Evolutionary conservation across 1,140 invertebrate genomes (phyloP).

Genomic region (Steinernema khuongi): DNA sequence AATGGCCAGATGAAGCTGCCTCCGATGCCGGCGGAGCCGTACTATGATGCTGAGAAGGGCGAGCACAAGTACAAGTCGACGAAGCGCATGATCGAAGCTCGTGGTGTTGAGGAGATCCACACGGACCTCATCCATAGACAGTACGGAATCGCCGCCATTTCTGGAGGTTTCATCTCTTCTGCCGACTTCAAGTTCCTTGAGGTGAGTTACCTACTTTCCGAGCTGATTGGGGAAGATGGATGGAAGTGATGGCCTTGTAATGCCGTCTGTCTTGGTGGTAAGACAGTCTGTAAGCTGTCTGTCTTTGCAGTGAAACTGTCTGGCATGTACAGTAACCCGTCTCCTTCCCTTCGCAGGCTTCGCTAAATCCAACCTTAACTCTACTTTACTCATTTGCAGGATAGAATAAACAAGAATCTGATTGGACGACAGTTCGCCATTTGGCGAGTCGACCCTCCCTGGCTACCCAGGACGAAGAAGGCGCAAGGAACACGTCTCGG

Average conservation of each 20-base stretch:
- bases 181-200: slow-evolving; percentile 53
- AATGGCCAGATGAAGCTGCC: slow-evolving; percentile 53
- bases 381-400: slow-evolving; percentile 34
- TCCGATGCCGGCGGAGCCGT: slow-evolving; percentile 50
- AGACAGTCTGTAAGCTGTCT: too few species aligned
- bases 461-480: slow-evolving; percentile 87
- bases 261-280: too few species aligned
- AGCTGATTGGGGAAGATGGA: background rate
- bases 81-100: slow-evolving; percentile 53
- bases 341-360: slow-evolving; percentile 5
- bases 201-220: slow-evolving; percentile 42
- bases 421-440: slow-evolving; percentile 68
- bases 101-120: slow-evolving; percentile 54
- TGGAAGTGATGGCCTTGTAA: background rate
- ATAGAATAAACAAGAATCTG: slow-evolving; percentile 53
- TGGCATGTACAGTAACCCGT: background rate
- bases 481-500: slow-evolving; percentile 77
- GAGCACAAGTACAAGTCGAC: slow-evolving; percentile 42
- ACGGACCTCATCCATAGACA: slow-evolving; percentile 54
- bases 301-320: slow-evolving; percentile 19
- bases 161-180: slow-evolving; percentile 47
- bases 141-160: slow-evolving; percentile 51
- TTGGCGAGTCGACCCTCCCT: slow-evolving; percentile 86
- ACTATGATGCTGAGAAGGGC: slow-evolving; percentile 47
- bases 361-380: slow-evolving; percentile 9